Percentiles rank a stretch among this genome's conserved stretches.
These are phyloP conservation scores for Drosophila cognata DNA, from an alignment of 2,888 invertebrate species.

Conservation along the genomic window DNA sequence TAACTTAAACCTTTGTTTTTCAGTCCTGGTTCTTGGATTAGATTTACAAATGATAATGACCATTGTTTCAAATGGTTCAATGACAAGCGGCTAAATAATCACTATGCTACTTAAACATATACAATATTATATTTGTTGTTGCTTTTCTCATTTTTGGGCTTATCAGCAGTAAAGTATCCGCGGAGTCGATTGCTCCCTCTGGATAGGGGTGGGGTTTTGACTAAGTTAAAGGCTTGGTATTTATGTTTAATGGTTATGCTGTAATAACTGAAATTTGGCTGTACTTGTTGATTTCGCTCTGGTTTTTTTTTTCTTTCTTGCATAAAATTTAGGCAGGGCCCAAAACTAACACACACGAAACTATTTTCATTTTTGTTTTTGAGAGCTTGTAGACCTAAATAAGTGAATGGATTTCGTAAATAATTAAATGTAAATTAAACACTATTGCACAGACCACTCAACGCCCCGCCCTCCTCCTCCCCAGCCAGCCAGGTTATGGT, in stretches of 20 bases:
- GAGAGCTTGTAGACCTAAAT: background rate
- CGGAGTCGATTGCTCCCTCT: background rate
- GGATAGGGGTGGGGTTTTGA: slow-evolving; percentile 13
- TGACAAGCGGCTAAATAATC: slow-evolving; percentile 36
- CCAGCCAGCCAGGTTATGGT: slow-evolving; percentile 16
- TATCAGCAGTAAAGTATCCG: slow-evolving; percentile 24
- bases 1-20: slow-evolving; percentile 44
- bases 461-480: slow-evolving; percentile 8
- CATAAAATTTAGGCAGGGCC: background rate
- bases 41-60: slow-evolving; percentile 30
- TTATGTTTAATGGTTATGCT: background rate
- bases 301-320: background rate
- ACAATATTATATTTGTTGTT: slow-evolving; percentile 16
- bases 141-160: slow-evolving; percentile 19
- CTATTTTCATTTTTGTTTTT: background rate
- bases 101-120: slow-evolving; percentile 43
- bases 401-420: background rate
- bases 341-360: background rate
- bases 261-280: slow-evolving; percentile 26
- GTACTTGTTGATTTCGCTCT: slow-evolving; percentile 1
- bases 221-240: slow-evolving; percentile 25
- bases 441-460: background rate
- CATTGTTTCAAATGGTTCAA: slow-evolving; percentile 25
- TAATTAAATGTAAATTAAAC: slow-evolving; percentile 10
- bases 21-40: slow-evolving; percentile 56